These are phyloP conservation scores for Cyclargus thomasi DNA, from an alignment of 1,140 invertebrate genomes.

Conservation along the genomic window DNA sequence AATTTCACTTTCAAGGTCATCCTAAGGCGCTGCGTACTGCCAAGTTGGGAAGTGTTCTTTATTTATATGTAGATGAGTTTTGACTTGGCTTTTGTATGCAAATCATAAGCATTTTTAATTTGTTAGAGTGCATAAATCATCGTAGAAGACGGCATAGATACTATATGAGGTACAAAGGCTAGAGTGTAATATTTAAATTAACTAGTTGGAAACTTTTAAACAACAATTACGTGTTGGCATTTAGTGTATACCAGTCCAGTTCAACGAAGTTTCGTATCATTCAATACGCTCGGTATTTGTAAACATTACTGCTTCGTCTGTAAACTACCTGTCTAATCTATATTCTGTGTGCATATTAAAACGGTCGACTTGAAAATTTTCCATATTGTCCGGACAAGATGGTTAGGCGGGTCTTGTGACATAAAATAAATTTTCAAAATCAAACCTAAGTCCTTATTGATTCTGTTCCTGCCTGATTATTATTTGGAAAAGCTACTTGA, in stretches of 20 bases:
- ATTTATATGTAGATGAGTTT: constrained; percentile 43
- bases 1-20: constrained; percentile 31
- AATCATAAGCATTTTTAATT: constrained; percentile 3
- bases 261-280: neutral
- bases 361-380: neutral
- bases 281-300: neutral
- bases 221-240: neutral
- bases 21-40: constrained; percentile 12
- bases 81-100: constrained; percentile 21
- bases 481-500: too few species aligned
- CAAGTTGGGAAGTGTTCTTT: constrained; percentile 22
- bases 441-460: too few species aligned
- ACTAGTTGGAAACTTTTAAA: neutral
- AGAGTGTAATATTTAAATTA: neutral
- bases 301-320: neutral
- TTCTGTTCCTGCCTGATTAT: too few species aligned
- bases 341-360: neutral
- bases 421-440: too few species aligned
- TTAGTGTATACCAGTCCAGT: neutral
- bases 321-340: neutral
- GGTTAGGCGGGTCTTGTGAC: too few species aligned
- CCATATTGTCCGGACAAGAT: neutral
- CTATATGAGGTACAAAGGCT: neutral
- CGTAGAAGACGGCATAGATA: neutral
- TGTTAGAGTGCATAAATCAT: neutral